A percentile compares a stretch with the other conserved stretches of the same genome.
Evolutionary conservation across 2,113 vertebrate species (phyloP).

Genomic region (Peromyscus californicus): DNA sequence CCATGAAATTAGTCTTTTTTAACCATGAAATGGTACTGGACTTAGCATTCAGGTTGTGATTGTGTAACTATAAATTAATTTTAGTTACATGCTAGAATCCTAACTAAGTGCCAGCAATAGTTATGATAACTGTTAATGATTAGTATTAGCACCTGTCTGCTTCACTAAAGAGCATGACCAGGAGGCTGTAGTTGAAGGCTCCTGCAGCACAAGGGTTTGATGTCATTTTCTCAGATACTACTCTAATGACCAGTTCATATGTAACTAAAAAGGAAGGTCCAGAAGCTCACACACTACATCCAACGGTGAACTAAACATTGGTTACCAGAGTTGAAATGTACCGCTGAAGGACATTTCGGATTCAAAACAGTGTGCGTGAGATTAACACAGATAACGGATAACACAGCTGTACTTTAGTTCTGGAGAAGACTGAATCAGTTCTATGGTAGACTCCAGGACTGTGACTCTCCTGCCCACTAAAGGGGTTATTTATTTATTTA

Average conservation of each 20-base stretch:
- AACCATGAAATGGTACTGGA: constrained; percentile 44
- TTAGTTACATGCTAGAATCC: constrained; percentile 6
- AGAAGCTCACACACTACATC: neutral
- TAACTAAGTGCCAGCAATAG: constrained; percentile 46
- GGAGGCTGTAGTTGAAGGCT: too few relatives aligned
- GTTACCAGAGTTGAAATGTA: neutral
- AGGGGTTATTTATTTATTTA: neutral
- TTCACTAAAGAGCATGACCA: neutral
- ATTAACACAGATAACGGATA: neutral
- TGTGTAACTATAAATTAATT: constrained; percentile 73
- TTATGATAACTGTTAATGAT: constrained; percentile 26
- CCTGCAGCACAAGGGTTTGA: neutral
- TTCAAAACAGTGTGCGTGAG: constrained; percentile 8
- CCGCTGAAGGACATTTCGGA: constrained; percentile 32
- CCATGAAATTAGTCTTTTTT: constrained; percentile 65
- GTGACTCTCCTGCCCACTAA: neutral
- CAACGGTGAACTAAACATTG: constrained; percentile 13
- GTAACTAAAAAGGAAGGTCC: constrained; percentile 22
- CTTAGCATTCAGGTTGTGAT: constrained; percentile 54
- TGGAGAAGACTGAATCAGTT: constrained; percentile 12
- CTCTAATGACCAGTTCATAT: neutral
- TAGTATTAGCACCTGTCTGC: neutral
- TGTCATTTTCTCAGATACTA: neutral
- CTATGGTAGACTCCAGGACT: constrained; percentile 7
- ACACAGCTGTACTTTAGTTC: constrained; percentile 11